Base-by-base conservation (phyloP, 1,140 invertebrate genomes). In the Acromyrmex charruanus region DNA sequence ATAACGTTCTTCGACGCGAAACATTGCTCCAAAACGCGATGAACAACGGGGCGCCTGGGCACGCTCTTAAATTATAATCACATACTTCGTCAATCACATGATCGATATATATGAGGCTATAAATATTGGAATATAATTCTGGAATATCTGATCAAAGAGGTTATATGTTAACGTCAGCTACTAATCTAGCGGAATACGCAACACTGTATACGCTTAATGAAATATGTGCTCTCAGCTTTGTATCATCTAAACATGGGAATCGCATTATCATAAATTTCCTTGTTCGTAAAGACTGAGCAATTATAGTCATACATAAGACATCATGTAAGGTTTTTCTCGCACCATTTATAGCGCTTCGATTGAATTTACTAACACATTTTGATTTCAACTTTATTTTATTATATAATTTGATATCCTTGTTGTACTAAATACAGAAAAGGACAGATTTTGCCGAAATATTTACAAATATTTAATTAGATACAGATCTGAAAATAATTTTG, bases 1-100 rank as follows among this genome's bases (percentile, higher is more conserved):
- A 18, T 51, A 74, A 18, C 25, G 35, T 87, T 84, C 7, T 14
- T 49, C 68, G 18, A 68, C 44, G 49, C 86, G 77, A 59, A 68
- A 51, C 53, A 31, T 66, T n/a, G 51, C 63, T 53, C 61, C 51
- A 39, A 81, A 87, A 61, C 39, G 66, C 53, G 85, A 82, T 49
- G 82, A 68, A 66, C 77, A 79, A 77, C 74, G 31, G 55, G 3
- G n/a, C 66, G 77, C 16, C 53, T 39, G 31, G 39, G 6, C 49
- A n/a, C 9, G 18, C 55, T 74, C 69, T 71, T 74, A 74, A 72
- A 82, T 71, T 81, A 81, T 25, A 10, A 3, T 5, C 68, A 12
- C 10, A 25, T 59, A 51, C 51, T 51, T n/a, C 25, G 25, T 71
- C 77, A 55, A 55, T 80, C 68, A 44, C 49, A 5, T 28, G 21